Evolutionary conservation across 2,797 vertebrate species (phyloP), one percentile per base, ranked within the genome.

Genomic region (Argentina silus): DNA sequence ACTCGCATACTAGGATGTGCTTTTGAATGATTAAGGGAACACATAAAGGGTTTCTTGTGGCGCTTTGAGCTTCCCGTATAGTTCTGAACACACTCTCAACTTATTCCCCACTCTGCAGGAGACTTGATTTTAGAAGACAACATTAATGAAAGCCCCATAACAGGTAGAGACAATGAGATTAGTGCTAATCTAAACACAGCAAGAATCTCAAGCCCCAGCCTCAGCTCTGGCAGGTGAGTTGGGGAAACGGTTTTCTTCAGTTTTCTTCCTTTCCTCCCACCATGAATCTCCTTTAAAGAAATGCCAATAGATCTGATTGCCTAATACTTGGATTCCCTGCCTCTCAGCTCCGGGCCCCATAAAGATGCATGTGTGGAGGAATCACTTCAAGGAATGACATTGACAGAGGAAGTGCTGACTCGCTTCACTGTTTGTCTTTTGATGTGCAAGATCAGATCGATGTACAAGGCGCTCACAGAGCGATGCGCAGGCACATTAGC

Each of bases 391-490:
- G 95, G 96, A 96, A 95, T 98, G 97, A 98, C 97, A 98, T 98
- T 99, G 97, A 98, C 96, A 96, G 95, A 96, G 93, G 96, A 98
- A 98, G 94, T 98, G 97, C 98, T 98, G 97, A 99, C 96, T 98
- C 94, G 96, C 96, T 95, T 95, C 95, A 93, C 95, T 96, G 96
- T 98, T 98, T 98, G 96, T 98, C 97, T 98, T 99, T 98, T 97
- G 96, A 98, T 97, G 96, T 97, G 96, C 95, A 97, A 96, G 96
- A 98, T 97, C 96, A 98, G 97, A 99, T 99, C 96, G 94, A 99
- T 98, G 97, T 95, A 95, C 95, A 91, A 78, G 92, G 92, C 95
- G 93, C 93, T 95, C 94, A 94, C 91, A 91, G 92, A 95, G 96
- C 95, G 93, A 95, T 92, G 95, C 90, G 94, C 85, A 69, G 81